Evolutionary conservation across 2,888 invertebrate genomes (phyloP).

Genomic region (Gymnosoma rotundatum): DNA sequence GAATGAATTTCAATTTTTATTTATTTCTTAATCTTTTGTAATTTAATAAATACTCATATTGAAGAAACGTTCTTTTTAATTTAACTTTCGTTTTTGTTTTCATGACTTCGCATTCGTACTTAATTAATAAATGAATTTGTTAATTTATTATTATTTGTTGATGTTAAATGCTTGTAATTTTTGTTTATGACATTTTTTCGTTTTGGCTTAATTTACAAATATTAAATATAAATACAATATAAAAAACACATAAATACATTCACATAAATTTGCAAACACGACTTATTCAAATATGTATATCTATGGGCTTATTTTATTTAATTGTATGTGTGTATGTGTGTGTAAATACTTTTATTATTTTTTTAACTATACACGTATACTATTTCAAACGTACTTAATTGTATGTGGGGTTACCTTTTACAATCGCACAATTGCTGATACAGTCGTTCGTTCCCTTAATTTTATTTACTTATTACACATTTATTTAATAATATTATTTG

Average conservation of each 20-base stretch:
- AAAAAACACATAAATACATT: slow-evolving; percentile 29
- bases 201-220: slow-evolving; percentile 54
- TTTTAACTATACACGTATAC: too few relatives aligned
- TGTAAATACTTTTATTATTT: too few relatives aligned
- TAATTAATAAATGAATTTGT: slow-evolving; percentile 52
- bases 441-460: not conserved
- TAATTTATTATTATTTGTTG: slow-evolving; percentile 60
- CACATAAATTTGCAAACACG: slow-evolving; percentile 36
- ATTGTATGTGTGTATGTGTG: not conserved
- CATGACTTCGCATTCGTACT: slow-evolving; percentile 28
- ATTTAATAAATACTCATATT: slow-evolving; percentile 41
- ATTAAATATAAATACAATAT: slow-evolving; percentile 43
- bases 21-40: slow-evolving; percentile 47
- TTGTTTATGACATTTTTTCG: slow-evolving; percentile 22
- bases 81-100: slow-evolving; percentile 15
- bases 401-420: not conserved
- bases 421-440: not conserved
- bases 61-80: slow-evolving; percentile 7
- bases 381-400: not conserved
- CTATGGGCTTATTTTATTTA: slow-evolving; percentile 11
- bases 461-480: slow-evolving; percentile 55
- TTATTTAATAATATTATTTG: slow-evolving; percentile 60
- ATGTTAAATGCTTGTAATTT: slow-evolving; percentile 63
- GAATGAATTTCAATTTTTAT: slow-evolving; percentile 4
- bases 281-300: slow-evolving; percentile 20